A percentile compares a stretch with the other conserved stretches of the same genome.
These are phyloP conservation scores for Epistrophella euchroma DNA, from an alignment of 2,888 invertebrate genomes.

Conservation along the genomic window DNA sequence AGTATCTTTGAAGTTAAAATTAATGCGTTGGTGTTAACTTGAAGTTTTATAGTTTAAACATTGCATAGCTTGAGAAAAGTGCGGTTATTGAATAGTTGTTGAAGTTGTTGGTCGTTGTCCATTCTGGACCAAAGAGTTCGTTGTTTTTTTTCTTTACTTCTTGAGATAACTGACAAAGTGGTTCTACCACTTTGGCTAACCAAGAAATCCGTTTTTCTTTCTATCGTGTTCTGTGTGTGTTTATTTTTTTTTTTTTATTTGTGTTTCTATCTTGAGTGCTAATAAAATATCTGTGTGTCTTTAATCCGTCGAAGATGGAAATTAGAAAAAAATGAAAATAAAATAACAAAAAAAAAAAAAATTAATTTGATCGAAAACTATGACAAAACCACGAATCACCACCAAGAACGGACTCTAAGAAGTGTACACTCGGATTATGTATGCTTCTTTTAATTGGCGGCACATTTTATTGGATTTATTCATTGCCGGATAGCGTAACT, in stretches of 20 bases:
- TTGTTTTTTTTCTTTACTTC: conserved; percentile 34
- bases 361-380: conserved; percentile 41
- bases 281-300: conserved; percentile 49
- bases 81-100: conserved; percentile 44
- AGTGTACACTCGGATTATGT: conserved; percentile 54
- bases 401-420: not conserved
- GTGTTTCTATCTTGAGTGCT: conserved; percentile 11
- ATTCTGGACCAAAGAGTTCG: conserved; percentile 36
- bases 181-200: conserved; percentile 65
- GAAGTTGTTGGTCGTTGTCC: conserved; percentile 45
- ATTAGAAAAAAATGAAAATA: conserved; percentile 59
- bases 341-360: conserved; percentile 27
- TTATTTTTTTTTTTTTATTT: not conserved
- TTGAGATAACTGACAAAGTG: conserved; percentile 71
- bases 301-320: conserved; percentile 62
- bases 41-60: conserved; percentile 24
- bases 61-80: conserved; percentile 31
- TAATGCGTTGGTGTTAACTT: conserved; percentile 62
- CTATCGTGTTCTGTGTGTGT: conserved; percentile 30
- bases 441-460: conserved; percentile 58
- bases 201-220: conserved; percentile 53
- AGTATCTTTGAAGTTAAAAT: conserved; percentile 54
- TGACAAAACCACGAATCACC: conserved; percentile 38
- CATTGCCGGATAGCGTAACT: conserved; percentile 59
- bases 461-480: conserved; percentile 60